phyloP scores from a whole-genome alignment of 2,888 invertebrate species.

The Caenorhabditis becei region DNA sequence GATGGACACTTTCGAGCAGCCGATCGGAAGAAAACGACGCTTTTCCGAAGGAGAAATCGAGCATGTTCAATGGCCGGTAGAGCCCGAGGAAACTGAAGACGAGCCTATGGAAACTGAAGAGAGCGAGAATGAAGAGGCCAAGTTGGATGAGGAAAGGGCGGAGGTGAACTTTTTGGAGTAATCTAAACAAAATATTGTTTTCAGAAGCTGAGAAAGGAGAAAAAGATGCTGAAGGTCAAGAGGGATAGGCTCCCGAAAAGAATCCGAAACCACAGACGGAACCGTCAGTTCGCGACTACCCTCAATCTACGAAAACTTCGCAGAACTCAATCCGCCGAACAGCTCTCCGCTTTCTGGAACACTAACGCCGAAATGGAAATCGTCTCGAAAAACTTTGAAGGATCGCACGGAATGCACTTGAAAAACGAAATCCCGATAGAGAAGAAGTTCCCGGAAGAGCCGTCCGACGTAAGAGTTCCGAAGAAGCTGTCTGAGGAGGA shows the following conservation, averaged over 20 bases:
- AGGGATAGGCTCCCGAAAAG: not conserved
- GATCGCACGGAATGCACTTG: not conserved
- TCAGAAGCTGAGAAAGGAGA: not conserved
- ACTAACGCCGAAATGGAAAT: slow-evolving; percentile 20
- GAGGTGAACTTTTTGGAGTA: not conserved
- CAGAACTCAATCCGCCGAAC: slow-evolving; percentile 17
- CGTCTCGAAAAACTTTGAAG: slow-evolving; percentile 11
- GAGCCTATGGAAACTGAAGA: too few relatives aligned
- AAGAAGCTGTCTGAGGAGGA: not conserved
- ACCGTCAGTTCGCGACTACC: not conserved
- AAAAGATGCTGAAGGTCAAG: not conserved
- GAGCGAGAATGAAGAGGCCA: not conserved
- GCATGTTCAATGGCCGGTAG: too few relatives aligned
- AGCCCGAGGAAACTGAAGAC: too few relatives aligned
- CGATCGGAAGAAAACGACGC: too few relatives aligned
- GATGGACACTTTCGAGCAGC: too few relatives aligned
- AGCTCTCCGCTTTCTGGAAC: slow-evolving; percentile 11
- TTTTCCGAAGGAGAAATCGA: too few relatives aligned
- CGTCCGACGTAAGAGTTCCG: not conserved
- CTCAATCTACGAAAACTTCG: slow-evolving; percentile 7
- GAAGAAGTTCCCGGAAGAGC: not conserved
- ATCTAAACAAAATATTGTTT: not conserved
- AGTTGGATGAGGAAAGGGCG: not conserved
- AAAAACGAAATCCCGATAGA: not conserved
- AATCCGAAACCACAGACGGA: not conserved